Base-by-base conservation (phyloP, 2,888 invertebrate species). In the Mimumesa dahlbomi region DNA sequence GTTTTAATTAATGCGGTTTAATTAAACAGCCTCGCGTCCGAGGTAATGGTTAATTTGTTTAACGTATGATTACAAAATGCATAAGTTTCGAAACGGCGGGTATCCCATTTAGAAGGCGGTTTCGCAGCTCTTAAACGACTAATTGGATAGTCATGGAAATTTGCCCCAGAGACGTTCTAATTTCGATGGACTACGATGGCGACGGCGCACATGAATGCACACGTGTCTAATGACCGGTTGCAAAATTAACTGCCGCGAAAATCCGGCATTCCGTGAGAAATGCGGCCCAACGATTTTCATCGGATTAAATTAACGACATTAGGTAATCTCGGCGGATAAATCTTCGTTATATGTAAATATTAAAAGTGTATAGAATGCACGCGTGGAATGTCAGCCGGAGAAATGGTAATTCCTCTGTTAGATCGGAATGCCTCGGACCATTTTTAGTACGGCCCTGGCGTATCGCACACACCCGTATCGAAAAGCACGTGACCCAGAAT, bases 401-500 rank as follows among this genome's bases (percentile, higher is more conserved):
- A n/a, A n/a, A n/a, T n/a, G n/a, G n/a, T n/a, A n/a, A n/a, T n/a
- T n/a, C n/a, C n/a, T n/a, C n/a, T n/a, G n/a, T n/a, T n/a, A n/a
- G n/a, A n/a, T n/a, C n/a, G n/a, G n/a, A n/a, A n/a, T n/a, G n/a
- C n/a, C n/a, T n/a, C 25, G 7, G 25, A 25, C 25, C n/a, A n/a
- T n/a, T 25, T 48, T 36, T 5, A 34, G 25, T 59, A 70, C 58
- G 50, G 52, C 53, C 45, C 46, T 21, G 50, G 42, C 36, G 13
- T 57, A 48, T 57, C 63, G 52, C 29, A 22, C 45, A 53, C 57
- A 64, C 49, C 58, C 49, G 71, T 62, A 74, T 77, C 74, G 79
- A 82, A 75, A 84, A 83, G 79, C 74, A 80, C 73, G 82, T 75
- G 84, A 84, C 84, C 84, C 78, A 84, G 84, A 85, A 84, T 84